These are phyloP conservation scores for Oreocharis arfaki DNA, from an alignment of 2,113 vertebrate genomes.

Conservation along the genomic window DNA sequence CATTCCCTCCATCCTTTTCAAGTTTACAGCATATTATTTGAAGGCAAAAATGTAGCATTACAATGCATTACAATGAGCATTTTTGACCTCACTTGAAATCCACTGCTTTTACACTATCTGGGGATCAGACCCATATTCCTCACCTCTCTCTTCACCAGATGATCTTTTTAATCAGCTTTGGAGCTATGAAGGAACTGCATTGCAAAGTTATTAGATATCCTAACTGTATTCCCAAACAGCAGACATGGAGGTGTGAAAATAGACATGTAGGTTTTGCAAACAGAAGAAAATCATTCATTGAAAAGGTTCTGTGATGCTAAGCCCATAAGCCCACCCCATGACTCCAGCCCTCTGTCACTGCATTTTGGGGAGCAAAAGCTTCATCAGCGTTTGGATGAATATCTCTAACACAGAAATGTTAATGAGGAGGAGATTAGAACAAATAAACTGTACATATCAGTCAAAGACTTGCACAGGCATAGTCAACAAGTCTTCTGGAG, in stretches of 20 bases:
- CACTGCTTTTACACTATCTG: background rate
- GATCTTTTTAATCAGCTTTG: background rate
- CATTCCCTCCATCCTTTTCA: background rate
- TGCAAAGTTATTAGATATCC: background rate
- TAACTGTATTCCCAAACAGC: background rate
- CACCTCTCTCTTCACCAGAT: background rate
- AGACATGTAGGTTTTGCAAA: background rate
- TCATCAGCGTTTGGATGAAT: rapidly evolving
- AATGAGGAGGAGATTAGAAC: background rate
- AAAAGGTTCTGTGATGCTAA: background rate
- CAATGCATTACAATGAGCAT: no score
- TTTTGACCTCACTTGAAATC: background rate
- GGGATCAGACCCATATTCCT: background rate
- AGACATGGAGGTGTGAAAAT: background rate
- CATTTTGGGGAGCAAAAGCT: background rate
- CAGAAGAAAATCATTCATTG: background rate
- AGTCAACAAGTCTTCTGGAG: background rate
- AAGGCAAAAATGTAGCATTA: no score
- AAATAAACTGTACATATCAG: background rate
- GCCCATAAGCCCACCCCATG: background rate
- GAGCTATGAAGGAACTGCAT: background rate
- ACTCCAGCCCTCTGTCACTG: background rate
- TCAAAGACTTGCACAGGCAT: background rate
- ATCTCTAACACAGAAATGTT: rapidly evolving
- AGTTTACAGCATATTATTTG: no score